These are phyloP conservation scores for Prinia subflava DNA, from an alignment of 2,113 vertebrate genomes.

Conservation along the genomic window DNA sequence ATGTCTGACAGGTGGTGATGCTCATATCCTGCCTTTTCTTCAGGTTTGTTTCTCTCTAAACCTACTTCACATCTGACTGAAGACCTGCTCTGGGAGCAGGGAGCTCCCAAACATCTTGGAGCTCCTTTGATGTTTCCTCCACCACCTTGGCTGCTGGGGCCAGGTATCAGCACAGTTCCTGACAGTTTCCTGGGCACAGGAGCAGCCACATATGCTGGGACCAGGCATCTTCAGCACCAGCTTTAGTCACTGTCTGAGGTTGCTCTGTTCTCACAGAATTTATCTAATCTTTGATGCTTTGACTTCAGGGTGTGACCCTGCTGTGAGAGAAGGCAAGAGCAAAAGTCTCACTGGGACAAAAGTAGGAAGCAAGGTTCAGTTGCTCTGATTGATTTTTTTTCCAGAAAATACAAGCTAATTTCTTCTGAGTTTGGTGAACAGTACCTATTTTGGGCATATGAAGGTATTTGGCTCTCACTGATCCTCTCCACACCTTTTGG, in stretches of 20 bases:
- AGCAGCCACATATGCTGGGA: accelerated
- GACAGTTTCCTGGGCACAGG: neutral
- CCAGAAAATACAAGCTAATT: neutral
- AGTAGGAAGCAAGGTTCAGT: neutral
- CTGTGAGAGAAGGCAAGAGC: neutral
- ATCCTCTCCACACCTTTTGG: neutral
- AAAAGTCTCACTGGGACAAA: neutral
- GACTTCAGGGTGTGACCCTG: neutral
- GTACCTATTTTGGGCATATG: neutral
- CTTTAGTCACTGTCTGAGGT: neutral
- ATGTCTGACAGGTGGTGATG: neutral
- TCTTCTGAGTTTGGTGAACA: neutral
- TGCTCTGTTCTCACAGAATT: neutral
- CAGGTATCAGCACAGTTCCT: neutral
- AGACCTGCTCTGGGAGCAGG: neutral
- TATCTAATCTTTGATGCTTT: neutral
- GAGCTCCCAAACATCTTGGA: neutral
- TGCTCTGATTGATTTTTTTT: neutral
- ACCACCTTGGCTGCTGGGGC: accelerated
- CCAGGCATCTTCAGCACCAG: neutral
- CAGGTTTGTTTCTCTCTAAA: neutral
- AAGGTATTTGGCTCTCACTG: neutral
- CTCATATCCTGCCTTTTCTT: neutral
- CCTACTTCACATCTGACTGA: neutral
- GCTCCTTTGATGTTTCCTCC: neutral